These are phyloP conservation scores for Drosophila kurseongensis DNA, from an alignment of 1,140 invertebrate genomes.

Conservation along the genomic window DNA sequence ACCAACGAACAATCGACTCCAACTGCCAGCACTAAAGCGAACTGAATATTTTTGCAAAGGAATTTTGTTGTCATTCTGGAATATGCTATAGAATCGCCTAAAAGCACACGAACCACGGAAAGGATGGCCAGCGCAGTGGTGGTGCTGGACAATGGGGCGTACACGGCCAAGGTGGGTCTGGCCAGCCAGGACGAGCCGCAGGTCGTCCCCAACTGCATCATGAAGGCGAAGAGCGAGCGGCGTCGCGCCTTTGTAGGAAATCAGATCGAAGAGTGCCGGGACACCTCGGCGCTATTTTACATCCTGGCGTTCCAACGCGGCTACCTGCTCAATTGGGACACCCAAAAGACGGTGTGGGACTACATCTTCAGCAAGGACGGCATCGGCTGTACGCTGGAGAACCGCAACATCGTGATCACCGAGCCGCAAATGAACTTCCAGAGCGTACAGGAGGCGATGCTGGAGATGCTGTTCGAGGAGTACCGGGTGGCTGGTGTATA, in stretches of 20 bases:
- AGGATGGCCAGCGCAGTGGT: slow-evolving; percentile 56
- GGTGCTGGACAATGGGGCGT: slow-evolving; percentile 95
- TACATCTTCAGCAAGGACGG: slow-evolving; percentile 96
- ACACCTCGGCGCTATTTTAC: slow-evolving; percentile 97
- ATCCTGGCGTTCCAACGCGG: slow-evolving; percentile 98
- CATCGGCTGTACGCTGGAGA: slow-evolving; percentile 90
- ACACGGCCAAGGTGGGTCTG: slow-evolving; percentile 93
- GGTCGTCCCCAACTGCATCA: slow-evolving; percentile 96
- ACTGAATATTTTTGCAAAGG: not conserved
- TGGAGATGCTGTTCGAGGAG: slow-evolving; percentile 99
- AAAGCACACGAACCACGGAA: not conserved
- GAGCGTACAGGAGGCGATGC: slow-evolving; percentile 96
- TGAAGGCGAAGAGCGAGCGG: slow-evolving; percentile 98
- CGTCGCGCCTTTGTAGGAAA: slow-evolving; percentile 96
- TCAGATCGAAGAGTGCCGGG: slow-evolving; percentile 97
- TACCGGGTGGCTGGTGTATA: slow-evolving; percentile 95
- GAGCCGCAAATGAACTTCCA: slow-evolving; percentile 98
- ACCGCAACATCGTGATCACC: slow-evolving; percentile 94
- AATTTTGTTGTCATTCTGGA: slow-evolving; percentile 1
- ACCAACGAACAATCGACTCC: not conserved
- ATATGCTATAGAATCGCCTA: slow-evolving; percentile 5
- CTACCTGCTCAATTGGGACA: slow-evolving; percentile 97
- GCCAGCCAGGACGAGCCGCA: slow-evolving; percentile 88
- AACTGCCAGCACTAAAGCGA: slow-evolving; percentile 13
- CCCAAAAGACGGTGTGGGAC: slow-evolving; percentile 97